Percentiles rank a stretch among this genome's conserved stretches.
Evolutionary conservation across 2,888 invertebrate species (phyloP).

Genomic region (Rotaria magnacalcarata): DNA sequence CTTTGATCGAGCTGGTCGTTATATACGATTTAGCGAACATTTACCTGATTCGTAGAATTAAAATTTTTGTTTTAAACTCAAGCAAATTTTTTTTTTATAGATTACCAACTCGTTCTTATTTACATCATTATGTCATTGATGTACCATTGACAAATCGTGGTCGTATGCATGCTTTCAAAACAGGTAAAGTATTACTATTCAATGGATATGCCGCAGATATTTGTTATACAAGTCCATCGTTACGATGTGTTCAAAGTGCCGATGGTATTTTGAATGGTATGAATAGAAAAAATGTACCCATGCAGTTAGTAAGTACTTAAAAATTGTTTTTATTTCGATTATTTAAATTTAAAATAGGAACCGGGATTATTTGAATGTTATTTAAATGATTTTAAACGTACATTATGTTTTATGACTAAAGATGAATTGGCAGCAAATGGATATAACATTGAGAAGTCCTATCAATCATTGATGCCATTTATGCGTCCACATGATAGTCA

Average conservation of each 20-base stretch:
- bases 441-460: slow-evolving; percentile 6
- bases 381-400: slow-evolving; percentile 35
- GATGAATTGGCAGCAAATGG: slow-evolving; percentile 11
- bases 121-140: slow-evolving; percentile 18
- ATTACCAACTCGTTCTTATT: slow-evolving; percentile 19
- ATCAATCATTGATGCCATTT: slow-evolving; percentile 12
- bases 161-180: neutral
- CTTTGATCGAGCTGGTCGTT: slow-evolving; percentile 21
- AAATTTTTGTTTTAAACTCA: neutral
- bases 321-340: neutral
- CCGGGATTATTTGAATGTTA: slow-evolving; percentile 27
- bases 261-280: slow-evolving; percentile 11
- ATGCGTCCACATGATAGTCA: slow-evolving; percentile 34
- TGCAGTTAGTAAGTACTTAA: neutral
- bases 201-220: slow-evolving; percentile 34
- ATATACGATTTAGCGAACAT: slow-evolving; percentile 15
- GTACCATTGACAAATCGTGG: slow-evolving; percentile 37
- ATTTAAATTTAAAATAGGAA: neutral
- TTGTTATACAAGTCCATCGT: slow-evolving; percentile 27
- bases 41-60: neutral
- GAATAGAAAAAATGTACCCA: neutral
- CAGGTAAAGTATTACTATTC: slow-evolving; percentile 16
- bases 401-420: slow-evolving; percentile 27
- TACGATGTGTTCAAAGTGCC: slow-evolving; percentile 29
- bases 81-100: neutral